A percentile compares a stretch with the other conserved stretches of the same genome.
Conservation (phyloP, 1,140 invertebrate species). For the Prorops nasuta region DNA sequence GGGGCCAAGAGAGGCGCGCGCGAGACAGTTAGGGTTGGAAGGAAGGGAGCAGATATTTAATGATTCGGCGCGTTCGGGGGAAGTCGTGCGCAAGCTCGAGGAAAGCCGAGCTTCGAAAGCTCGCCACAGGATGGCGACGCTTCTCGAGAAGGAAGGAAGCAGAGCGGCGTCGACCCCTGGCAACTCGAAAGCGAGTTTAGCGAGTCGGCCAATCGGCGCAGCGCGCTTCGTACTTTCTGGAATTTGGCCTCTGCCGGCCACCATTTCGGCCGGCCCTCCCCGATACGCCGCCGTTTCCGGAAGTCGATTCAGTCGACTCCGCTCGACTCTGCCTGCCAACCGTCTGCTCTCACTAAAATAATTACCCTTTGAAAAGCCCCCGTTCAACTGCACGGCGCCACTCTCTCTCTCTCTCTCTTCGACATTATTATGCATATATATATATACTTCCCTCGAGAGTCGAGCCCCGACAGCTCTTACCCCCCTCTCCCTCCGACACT, state of each 20-base stretch:
- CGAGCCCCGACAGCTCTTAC: too few relatives aligned
- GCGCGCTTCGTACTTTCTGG: conserved; percentile 15
- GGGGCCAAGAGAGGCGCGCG: too few relatives aligned
- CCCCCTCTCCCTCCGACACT: neutral
- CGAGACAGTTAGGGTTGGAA: too few relatives aligned
- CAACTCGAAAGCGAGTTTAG: conserved; percentile 13
- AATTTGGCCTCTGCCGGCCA: conserved; percentile 20
- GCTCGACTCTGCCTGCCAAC: neutral
- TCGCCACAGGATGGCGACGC: conserved; percentile 43
- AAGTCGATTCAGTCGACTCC: too few relatives aligned
- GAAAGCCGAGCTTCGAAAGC: conserved; percentile 21
- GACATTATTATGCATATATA: too few relatives aligned
- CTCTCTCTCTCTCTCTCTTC: neutral
- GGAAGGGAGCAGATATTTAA: too few relatives aligned
- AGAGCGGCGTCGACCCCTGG: conserved; percentile 17
- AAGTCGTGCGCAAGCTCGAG: neutral
- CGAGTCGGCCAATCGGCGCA: conserved; percentile 27
- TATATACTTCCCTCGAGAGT: too few relatives aligned
- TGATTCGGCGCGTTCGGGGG: neutral
- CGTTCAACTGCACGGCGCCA: neutral
- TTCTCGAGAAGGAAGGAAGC: conserved; percentile 11
- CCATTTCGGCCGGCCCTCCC: conserved; percentile 22
- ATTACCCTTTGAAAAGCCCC: too few relatives aligned
- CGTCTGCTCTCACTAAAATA: too few relatives aligned
- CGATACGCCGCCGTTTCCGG: neutral